These are phyloP conservation scores for Pelvicachromis taeniatus DNA, from an alignment of 2,113 vertebrate genomes.

Conservation along the genomic window DNA sequence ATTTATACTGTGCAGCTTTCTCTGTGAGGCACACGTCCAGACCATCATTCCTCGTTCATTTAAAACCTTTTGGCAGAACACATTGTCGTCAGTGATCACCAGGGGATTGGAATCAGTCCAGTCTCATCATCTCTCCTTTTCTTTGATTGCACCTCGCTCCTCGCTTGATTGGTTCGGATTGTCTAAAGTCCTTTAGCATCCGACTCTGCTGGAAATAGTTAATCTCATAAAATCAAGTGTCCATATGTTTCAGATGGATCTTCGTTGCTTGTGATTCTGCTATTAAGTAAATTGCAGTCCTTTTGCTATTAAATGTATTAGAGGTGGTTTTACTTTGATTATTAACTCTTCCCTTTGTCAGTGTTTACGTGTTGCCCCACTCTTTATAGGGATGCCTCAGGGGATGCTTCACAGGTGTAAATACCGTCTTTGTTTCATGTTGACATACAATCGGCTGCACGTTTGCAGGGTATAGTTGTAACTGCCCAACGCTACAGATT, in stretches of 20 bases:
- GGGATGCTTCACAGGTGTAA: neutral
- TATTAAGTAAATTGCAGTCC: neutral
- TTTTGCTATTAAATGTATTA: conserved; percentile 1
- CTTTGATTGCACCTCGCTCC: conserved; percentile 41
- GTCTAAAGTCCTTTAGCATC: conserved; percentile 13
- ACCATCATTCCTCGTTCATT: conserved; percentile 17
- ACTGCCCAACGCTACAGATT: neutral
- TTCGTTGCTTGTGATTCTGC: neutral
- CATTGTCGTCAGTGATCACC: conserved; percentile 50
- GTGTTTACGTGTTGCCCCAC: neutral
- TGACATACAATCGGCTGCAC: conserved; percentile 5
- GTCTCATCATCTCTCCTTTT: conserved; percentile 41
- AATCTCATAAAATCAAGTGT: conserved; percentile 34
- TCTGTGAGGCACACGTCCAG: neutral
- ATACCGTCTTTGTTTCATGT: conserved; percentile 2
- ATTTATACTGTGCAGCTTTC: neutral
- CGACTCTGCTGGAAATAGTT: conserved; percentile 14
- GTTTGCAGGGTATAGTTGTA: neutral
- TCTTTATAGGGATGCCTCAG: neutral
- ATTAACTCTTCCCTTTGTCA: neutral
- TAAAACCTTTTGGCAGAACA: conserved; percentile 36
- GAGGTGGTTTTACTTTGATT: neutral
- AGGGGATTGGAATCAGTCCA: conserved; percentile 53
- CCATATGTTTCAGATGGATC: conserved; percentile 31
- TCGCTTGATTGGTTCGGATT: conserved; percentile 43